Percentiles rank a stretch among this genome's conserved stretches.
phyloP scores from a whole-genome alignment of 2,888 invertebrate species.

The Pomacea canaliculata region DNA sequence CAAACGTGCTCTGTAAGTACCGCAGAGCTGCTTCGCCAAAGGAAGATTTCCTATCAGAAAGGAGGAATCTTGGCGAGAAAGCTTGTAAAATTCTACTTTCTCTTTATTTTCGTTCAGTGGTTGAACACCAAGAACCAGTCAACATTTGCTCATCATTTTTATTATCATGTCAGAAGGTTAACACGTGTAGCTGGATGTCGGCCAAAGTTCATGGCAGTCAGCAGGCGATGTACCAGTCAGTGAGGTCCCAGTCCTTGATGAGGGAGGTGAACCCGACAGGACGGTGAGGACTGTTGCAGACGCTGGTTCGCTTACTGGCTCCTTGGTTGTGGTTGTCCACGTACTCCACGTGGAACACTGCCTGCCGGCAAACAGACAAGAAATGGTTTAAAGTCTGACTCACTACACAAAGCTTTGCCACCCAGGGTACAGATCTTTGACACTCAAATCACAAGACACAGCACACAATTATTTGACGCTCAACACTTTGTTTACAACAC shows the following conservation, averaged over 20 bases:
- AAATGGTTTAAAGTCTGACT: background rate
- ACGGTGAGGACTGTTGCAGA: constrained; percentile 31
- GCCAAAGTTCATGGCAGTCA: background rate
- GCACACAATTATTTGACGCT: background rate
- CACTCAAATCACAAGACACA: background rate
- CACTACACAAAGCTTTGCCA: background rate
- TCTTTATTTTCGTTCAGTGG: no score
- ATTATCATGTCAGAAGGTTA: no score
- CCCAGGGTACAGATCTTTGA: no score
- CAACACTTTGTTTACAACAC: background rate
- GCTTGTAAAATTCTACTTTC: no score
- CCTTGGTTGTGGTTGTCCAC: constrained; percentile 38
- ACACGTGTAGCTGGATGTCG: no score
- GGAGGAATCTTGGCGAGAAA: no score
- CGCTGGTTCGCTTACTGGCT: constrained; percentile 12
- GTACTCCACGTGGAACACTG: constrained; percentile 51
- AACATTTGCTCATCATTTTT: no score
- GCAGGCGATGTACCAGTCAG: constrained; percentile 36
- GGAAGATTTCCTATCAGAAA: no score
- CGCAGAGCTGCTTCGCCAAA: no score
- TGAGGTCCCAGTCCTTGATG: constrained; percentile 39
- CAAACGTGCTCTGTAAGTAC: no score
- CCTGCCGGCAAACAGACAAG: constrained; percentile 23
- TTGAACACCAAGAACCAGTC: no score
- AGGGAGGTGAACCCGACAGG: constrained; percentile 38